Base-by-base conservation (phyloP, 2,888 invertebrate genomes). In the Deilephila porcellus region DNA sequence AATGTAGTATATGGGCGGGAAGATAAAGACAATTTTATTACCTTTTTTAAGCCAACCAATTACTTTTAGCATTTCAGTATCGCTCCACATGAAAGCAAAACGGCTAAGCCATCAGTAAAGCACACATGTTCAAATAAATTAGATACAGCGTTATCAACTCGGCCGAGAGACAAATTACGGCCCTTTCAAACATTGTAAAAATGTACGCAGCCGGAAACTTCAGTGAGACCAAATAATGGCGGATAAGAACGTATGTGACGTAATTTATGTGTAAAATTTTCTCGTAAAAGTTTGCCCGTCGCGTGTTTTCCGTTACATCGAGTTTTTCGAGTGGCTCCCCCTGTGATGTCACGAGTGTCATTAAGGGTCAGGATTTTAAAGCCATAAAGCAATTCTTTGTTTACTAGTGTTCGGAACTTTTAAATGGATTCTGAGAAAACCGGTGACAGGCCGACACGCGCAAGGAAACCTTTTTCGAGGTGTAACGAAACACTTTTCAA, bases 201-300 rank as follows among this genome's bases (percentile, higher is more conserved):
- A 89, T 87, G 86, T 86, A 88, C 85, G 86, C 84, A 86, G 80
- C 83, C 85, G 83, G 82, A 87, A 90, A 90, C 86, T 90, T 89
- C 84, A 85, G 80, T 80, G 85, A 82, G 88, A 88, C 91, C 90
- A 88, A 92, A 91, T 92, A 91, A 91, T 90, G 89, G 90, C 82
- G 89, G 87, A 88, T 88, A 86, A 88, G 90, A 91, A 86, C 90
- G 90, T 87, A 87, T 90, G 90, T 89, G 90, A 89, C 88, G 88
- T 91, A 89, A 93, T 93, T 92, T 92, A 91, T 91, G 90, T 90
- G 86, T 86, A 86, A 90, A 91, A 91, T 91, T 91, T 87, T 87
- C 86, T 88, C 87, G 88, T 87, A 89, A 90, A 91, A 90, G 85
- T 90, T 90, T 82, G 81, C 78, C 82, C 80, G 80, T 67, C 52